A percentile compares a stretch with the other conserved stretches of the same genome.
These are phyloP conservation scores for Catharus ustulatus DNA, from an alignment of 2,797 vertebrate species.

Conservation along the genomic window DNA sequence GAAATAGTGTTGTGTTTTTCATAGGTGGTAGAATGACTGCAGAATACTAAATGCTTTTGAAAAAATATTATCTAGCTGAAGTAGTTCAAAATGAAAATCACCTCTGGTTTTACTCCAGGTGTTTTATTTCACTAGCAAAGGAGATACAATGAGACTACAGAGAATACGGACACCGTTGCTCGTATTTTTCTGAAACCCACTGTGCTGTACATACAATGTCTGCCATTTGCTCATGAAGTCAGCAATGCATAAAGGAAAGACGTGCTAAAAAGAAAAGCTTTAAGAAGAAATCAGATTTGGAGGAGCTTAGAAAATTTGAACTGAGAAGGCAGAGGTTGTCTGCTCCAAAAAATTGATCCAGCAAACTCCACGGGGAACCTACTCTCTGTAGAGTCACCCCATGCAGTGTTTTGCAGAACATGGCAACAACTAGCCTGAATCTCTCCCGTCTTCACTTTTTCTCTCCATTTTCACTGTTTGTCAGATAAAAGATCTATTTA, in stretches of 20 bases:
- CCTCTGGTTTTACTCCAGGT: background rate
- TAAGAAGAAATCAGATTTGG: background rate
- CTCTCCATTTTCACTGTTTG: background rate
- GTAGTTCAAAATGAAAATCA: background rate
- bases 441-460: background rate
- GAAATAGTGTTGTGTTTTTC: background rate
- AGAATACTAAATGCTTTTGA: background rate
- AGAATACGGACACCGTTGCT: accelerated
- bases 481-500: background rate
- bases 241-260: background rate
- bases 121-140: background rate
- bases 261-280: background rate
- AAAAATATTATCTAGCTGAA: background rate
- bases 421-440: background rate
- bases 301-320: background rate
- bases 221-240: background rate
- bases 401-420: background rate
- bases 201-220: background rate
- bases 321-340: background rate
- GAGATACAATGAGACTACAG: background rate
- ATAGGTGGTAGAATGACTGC: background rate
- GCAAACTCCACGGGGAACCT: background rate
- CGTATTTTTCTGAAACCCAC: accelerated
- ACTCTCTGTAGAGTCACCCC: background rate
- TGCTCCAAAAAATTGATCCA: background rate